A percentile compares a stretch with the other conserved stretches of the same genome.
phyloP scores from a whole-genome alignment of 2,797 vertebrate species.

The Syngnathus rostellatus region DNA sequence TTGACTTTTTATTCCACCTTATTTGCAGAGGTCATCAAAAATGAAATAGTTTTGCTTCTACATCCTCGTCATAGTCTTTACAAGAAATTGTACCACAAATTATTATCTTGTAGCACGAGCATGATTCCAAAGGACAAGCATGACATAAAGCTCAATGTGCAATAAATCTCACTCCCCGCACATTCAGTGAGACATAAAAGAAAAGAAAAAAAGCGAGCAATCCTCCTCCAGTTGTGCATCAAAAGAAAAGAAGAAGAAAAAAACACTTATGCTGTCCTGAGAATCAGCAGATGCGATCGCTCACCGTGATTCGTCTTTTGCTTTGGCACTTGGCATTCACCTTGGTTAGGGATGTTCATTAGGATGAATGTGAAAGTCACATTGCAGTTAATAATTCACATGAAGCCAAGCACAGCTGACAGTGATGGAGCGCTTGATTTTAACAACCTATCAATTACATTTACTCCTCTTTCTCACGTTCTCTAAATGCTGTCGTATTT shows the following conservation, averaged over 20 bases:
- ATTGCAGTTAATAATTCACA: constrained; percentile 4
- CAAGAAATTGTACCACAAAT: no score
- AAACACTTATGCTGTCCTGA: background rate
- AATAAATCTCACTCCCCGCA: background rate
- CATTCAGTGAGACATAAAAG: background rate
- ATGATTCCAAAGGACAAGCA: background rate
- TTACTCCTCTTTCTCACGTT: background rate
- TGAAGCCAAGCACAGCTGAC: background rate
- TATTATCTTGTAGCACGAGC: no score
- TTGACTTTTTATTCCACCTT: no score
- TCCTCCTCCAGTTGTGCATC: background rate
- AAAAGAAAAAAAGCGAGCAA: background rate
- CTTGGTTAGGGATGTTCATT: constrained; percentile 14
- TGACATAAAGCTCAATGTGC: background rate
- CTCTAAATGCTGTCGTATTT: background rate
- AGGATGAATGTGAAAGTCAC: background rate
- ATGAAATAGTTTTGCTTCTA: background rate
- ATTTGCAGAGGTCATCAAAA: background rate
- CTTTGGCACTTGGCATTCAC: constrained; percentile 27
- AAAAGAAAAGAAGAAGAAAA: background rate
- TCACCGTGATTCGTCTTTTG: constrained; percentile 23
- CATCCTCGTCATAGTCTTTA: no score
- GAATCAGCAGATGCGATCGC: background rate
- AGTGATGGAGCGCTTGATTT: background rate
- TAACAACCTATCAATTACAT: background rate